phyloP scores from a whole-genome alignment of 2,113 vertebrate species.

The Eidolon helvum region DNA sequence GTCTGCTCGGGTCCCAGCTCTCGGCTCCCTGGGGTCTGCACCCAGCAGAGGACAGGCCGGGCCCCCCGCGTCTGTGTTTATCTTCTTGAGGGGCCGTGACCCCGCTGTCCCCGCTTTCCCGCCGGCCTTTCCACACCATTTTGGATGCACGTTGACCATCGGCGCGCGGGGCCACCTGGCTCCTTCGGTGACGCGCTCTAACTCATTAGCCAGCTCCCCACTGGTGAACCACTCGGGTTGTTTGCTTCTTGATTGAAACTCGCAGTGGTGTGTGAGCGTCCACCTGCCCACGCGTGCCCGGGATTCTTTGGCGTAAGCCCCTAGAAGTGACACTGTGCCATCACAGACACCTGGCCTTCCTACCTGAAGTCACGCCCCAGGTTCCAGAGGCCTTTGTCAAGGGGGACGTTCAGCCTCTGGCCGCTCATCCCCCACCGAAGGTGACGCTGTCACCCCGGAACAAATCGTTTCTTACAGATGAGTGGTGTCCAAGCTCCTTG shows the following conservation, averaged over 20 bases:
- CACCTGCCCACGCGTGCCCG: fast-evolving
- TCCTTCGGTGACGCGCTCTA: fast-evolving
- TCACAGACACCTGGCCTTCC: not conserved
- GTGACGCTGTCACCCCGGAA: not conserved
- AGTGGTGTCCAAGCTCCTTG: constrained; percentile 34
- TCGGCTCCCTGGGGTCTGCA: fast-evolving
- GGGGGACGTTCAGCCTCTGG: not conserved
- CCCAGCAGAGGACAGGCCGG: fast-evolving
- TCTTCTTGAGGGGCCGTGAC: fast-evolving
- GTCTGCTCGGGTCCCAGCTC: fast-evolving
- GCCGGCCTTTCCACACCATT: fast-evolving
- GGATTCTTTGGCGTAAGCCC: not conserved
- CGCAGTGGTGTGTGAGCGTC: fast-evolving
- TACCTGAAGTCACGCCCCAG: fast-evolving
- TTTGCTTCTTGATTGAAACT: fast-evolving
- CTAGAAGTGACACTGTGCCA: fast-evolving
- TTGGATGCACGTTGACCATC: fast-evolving
- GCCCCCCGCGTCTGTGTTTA: fast-evolving
- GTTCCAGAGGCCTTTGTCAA: not conserved
- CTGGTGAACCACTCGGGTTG: fast-evolving
- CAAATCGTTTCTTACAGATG: constrained; percentile 21
- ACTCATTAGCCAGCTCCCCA: fast-evolving
- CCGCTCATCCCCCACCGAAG: fast-evolving
- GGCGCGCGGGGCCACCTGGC: fast-evolving
- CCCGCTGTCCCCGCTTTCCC: fast-evolving